Evolutionary conservation across 2,113 vertebrate genomes (phyloP), one percentile per base, ranked within the genome.

Genomic region (Petrocephalus zakoni): DNA sequence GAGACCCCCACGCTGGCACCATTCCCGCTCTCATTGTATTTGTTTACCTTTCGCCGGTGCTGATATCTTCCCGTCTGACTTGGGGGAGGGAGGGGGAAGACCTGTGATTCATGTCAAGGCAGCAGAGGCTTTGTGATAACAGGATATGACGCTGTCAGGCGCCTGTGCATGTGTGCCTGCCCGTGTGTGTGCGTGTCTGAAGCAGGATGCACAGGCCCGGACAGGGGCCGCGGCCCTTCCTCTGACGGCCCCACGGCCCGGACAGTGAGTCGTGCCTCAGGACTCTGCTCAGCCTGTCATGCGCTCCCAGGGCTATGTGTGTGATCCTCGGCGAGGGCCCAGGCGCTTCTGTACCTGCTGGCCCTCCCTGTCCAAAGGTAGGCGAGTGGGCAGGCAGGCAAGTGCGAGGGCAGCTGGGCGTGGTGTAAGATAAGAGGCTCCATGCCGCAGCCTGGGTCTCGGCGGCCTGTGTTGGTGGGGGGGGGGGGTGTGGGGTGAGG

Each of bases 331-430:
- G 78, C 85, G 87, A 29, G 88, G 88, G 64, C 89, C 61, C 29
- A 86, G 81, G 81, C 83, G 91, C 89, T 88, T 84, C 81, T 93
- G 92, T 92, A 85, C 89, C 53, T 93, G 92, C 91, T 94, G 91
- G 91, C 89, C 88, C 46, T 91, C 91, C 42, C 58, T 10, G 37
- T 82, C 68, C 87, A 92, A 91, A 93, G 92, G 93, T 93, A 93
- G 90, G 91, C 87, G 88, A 11, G 42, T 0, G 22, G 61, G 84
- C 11, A 22, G n/a, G 49, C 29, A 3, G 87, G 49, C 11, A 17
- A 81, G 15, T 25, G 9, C 49, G 15, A 10, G 0, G 7, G 51
- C 34, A 5, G 51, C 49, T 22, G 46, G n/a, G 75, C 25, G 42
- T 17, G 49, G 46, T 9, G 49, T 7, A n/a, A 68, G 21, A 86